Percentiles rank a stretch among this genome's conserved stretches.
Conservation (phyloP, 2,113 vertebrate genomes). For the Craseonycteris thonglongyai region DNA sequence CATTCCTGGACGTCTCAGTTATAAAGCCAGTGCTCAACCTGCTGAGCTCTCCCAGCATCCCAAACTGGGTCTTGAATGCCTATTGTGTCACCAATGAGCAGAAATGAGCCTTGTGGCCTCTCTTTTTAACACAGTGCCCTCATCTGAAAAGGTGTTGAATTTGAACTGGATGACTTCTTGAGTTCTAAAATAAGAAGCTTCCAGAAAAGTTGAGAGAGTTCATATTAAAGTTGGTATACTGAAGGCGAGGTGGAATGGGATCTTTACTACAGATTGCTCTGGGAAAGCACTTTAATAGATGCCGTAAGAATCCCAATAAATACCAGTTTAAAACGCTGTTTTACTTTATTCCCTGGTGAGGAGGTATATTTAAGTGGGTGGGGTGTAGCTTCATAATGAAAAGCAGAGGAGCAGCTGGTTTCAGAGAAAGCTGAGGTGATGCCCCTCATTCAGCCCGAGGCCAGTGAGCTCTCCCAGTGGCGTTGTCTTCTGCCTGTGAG, state of each 20-base stretch:
- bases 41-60: too few relatives aligned
- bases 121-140: background rate
- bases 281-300: slow-evolving; percentile 39
- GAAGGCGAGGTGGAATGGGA: background rate
- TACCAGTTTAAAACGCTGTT: slow-evolving; percentile 30
- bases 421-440: background rate
- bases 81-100: background rate
- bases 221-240: background rate
- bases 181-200: background rate
- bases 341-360: background rate
- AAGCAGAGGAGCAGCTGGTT: background rate
- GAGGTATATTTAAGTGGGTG: slow-evolving; percentile 31
- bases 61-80: background rate
- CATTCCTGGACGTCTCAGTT: too few relatives aligned
- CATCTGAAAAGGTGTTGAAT: background rate
- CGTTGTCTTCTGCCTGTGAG: background rate
- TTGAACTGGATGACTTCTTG: background rate
- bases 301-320: slow-evolving; percentile 52
- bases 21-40: too few relatives aligned
- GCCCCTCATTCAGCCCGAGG: background rate
- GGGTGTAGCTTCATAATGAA: background rate
- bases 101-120: background rate
- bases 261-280: background rate
- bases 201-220: background rate
- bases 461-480: rapidly evolving